Conservation (phyloP, 2,888 invertebrate species). For the Cataglyphis livida region DNA sequence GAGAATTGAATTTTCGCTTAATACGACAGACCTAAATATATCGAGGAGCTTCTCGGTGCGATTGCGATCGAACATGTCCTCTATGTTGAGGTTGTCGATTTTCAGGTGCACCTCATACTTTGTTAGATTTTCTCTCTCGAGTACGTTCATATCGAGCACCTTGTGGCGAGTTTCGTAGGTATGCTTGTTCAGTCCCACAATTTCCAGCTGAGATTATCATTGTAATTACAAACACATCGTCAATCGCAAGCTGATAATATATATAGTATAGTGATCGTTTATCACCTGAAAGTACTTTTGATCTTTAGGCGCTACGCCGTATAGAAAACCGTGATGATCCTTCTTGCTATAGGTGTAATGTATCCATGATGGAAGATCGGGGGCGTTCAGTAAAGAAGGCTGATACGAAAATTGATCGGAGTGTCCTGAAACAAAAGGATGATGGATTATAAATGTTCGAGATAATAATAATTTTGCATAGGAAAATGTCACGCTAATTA, state of each 20-base stretch:
- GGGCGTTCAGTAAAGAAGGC: conserved; percentile 91
- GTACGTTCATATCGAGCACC: conserved; percentile 89
- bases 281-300: conserved; percentile 86
- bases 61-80: conserved; percentile 92
- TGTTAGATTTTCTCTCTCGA: conserved; percentile 89
- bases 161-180: conserved; percentile 91
- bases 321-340: conserved; percentile 92
- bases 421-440: conserved; percentile 81
- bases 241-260: background rate
- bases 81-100: conserved; percentile 95
- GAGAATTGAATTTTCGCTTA: conserved; percentile 8
- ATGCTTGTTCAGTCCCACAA: conserved; percentile 92
- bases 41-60: conserved; percentile 92
- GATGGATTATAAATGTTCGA: background rate
- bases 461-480: too few relatives aligned
- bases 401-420: conserved; percentile 89
- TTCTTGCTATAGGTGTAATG: conserved; percentile 93
- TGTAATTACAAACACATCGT: background rate
- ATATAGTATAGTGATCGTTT: background rate
- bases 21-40: conserved; percentile 87
- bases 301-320: conserved; percentile 92
- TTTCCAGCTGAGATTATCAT: conserved; percentile 88
- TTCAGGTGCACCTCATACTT: conserved; percentile 94
- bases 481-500: conserved; percentile 11
- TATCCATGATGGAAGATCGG: conserved; percentile 95